Evolutionary conservation across 2,888 invertebrate genomes (phyloP), one percentile per base, ranked within the genome.

Genomic region (Limnephilus lunatus): DNA sequence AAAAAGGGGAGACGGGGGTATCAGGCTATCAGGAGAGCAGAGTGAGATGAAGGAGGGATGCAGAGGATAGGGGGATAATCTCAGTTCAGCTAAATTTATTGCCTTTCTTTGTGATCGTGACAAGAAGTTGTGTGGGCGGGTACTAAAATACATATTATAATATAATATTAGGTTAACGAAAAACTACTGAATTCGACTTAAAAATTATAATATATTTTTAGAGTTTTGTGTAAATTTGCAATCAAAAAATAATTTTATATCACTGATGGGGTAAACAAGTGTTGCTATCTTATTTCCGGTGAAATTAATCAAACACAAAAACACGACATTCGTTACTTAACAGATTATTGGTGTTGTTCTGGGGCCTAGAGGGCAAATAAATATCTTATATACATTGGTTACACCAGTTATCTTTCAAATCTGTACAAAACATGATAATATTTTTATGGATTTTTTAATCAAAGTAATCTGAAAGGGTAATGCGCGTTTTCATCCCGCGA

Each of bases 71-170:
- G 91, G 81, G 35, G 88, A 91, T 86, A 91, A 91, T 91, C 91
- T 91, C 91, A 81, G 19, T 14, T 81, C 80, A 44, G 81, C 86
- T 87, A 86, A 91, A 91, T 91, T 91, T 91, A 91, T 91, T 91
- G 91, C 91, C 91, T 81, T 44, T 91, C 80, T 91, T 85, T 91
- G 90, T 80, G 19, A 80, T 80, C 35, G 44, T 35, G 19, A 82
- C 32, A 85, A 90, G 48, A 25, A 48, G 30, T 31, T 85, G 82
- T 48, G 12, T 68, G 68, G n/a, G n/a, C 9, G 25, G 25, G 1
- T 9, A 7, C 68, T n/a, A 68, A 68, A 7, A n/a, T 68, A n/a
- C 0, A 68, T n/a, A 68, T 68, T 68, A n/a, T 25, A 68, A 68
- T 68, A n/a, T 68, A 7, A n/a, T 25, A 68, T 68, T 9, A 68